Conservation (phyloP, 2,888 invertebrate species). For the Archips xylosteana region DNA sequence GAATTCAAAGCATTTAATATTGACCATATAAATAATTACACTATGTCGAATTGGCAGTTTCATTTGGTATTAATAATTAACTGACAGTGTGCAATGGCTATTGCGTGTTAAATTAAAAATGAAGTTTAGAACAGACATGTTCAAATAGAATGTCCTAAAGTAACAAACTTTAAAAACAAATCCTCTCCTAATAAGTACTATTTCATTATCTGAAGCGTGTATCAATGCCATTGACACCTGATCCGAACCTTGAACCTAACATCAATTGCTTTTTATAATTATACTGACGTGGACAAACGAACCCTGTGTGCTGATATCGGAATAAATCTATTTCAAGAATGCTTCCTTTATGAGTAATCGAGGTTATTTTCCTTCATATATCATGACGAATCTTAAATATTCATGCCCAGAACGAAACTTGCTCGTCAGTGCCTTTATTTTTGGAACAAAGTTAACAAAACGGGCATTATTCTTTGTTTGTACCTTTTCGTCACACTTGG, state of each 20-base stretch:
- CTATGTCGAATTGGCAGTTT: neutral
- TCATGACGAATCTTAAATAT: neutral
- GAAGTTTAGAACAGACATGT: neutral
- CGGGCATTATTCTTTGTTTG: neutral
- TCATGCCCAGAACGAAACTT: neutral
- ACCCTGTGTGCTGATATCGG: slow-evolving; percentile 7
- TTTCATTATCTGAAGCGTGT: neutral
- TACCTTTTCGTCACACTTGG: neutral
- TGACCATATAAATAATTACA: neutral
- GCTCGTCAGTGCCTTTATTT: neutral
- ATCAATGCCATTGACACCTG: neutral
- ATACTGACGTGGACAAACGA: neutral
- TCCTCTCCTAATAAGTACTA: too few relatives aligned
- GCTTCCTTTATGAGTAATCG: slow-evolving; percentile 16
- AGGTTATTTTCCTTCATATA: neutral
- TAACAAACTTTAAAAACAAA: too few relatives aligned
- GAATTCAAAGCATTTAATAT: neutral
- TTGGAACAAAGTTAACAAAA: neutral
- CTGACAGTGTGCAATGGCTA: neutral
- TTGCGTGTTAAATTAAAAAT: neutral
- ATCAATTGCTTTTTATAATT: neutral
- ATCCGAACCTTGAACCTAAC: neutral
- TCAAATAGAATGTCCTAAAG: too few relatives aligned
- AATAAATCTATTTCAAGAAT: slow-evolving; percentile 12
- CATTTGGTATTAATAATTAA: neutral